These are phyloP conservation scores for Aelia acuminata DNA, from an alignment of 2,888 invertebrate genomes.

Conservation along the genomic window DNA sequence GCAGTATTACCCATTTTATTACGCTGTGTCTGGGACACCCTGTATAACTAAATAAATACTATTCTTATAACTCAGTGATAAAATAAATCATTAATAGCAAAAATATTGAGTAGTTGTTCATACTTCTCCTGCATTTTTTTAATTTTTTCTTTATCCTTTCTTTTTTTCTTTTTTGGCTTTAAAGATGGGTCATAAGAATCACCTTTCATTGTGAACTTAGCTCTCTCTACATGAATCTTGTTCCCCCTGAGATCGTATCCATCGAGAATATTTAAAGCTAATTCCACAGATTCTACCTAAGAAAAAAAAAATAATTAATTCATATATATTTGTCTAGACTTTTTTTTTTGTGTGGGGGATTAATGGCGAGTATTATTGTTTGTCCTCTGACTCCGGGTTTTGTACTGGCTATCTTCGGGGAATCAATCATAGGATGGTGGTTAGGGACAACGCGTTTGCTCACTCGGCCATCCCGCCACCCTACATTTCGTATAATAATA, in stretches of 20 bases:
- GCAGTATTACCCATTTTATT: no score
- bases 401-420: no score
- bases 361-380: no score
- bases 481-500: no score
- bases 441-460: no score
- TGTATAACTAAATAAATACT: no score
- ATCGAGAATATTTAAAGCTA: conserved; percentile 93
- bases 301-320: conserved; percentile 66
- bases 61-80: no score
- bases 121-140: conserved; percentile 93
- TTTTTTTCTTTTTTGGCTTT: conserved; percentile 90
- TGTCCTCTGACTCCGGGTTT: no score
- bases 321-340: conserved; percentile 16
- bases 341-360: neutral
- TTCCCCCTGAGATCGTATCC: conserved; percentile 85
- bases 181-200: conserved; percentile 88
- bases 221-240: conserved; percentile 89
- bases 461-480: no score
- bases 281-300: conserved; percentile 90
- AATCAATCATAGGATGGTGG: no score
- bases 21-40: no score
- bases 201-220: conserved; percentile 95
- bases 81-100: no score
- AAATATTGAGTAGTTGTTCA: neutral
- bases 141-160: conserved; percentile 87